A percentile compares a stretch with the other conserved stretches of the same genome.
phyloP scores from a whole-genome alignment of 2,797 vertebrate genomes.

The Gallinago stenura region DNA sequence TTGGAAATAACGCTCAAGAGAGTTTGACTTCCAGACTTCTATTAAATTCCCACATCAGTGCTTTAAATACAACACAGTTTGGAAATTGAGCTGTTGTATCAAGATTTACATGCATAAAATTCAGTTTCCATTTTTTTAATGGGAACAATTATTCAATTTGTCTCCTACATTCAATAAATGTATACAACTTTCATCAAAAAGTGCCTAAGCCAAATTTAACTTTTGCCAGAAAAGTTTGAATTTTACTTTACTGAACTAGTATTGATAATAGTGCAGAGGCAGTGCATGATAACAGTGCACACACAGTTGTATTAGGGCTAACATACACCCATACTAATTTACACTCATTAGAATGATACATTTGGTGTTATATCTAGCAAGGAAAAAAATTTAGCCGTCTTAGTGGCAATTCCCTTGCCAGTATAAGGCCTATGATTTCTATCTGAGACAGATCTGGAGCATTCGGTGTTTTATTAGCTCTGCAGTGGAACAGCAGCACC shows the following conservation, averaged over 20 bases:
- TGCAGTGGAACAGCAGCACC: neutral
- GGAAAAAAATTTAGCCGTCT: neutral
- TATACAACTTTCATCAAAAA: neutral
- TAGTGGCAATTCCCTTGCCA: neutral
- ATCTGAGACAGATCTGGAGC: neutral
- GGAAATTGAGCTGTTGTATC: too few relatives aligned
- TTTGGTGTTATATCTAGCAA: neutral
- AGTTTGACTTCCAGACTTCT: neutral
- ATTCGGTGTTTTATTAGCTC: neutral
- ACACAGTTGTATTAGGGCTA: neutral
- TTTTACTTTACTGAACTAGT: neutral
- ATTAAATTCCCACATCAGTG: too few relatives aligned
- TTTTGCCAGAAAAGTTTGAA: neutral
- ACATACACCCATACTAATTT: neutral
- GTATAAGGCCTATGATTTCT: neutral
- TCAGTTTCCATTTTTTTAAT: neutral
- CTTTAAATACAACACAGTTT: too few relatives aligned
- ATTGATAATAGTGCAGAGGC: neutral
- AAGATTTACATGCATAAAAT: neutral
- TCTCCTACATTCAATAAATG: rapidly evolving
- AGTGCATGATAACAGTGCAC: neutral
- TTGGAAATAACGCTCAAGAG: neutral
- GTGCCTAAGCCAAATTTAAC: neutral
- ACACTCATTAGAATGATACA: neutral
- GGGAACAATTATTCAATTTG: neutral